These are phyloP conservation scores for Clamator glandarius DNA, from an alignment of 2,797 vertebrate genomes.

Conservation along the genomic window DNA sequence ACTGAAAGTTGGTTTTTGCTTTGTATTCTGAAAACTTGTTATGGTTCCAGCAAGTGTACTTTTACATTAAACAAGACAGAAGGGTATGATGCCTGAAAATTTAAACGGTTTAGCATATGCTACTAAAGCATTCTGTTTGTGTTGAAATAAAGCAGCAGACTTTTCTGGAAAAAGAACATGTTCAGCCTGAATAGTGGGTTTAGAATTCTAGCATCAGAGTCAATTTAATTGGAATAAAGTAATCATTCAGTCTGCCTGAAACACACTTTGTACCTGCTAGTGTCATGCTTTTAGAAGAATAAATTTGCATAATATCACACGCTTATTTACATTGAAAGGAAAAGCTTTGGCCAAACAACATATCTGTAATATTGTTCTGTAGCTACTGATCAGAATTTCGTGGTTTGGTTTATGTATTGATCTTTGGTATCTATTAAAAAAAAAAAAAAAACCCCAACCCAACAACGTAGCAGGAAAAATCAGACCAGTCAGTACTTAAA, in stretches of 20 bases:
- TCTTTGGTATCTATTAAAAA: background rate
- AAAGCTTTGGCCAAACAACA: background rate
- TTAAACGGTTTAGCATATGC: background rate
- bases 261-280: slow-evolving; percentile 37
- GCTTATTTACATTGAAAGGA: background rate
- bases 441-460: background rate
- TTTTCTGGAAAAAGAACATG: background rate
- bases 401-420: background rate
- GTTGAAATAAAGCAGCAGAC: background rate
- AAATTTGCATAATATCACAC: slow-evolving; percentile 3
- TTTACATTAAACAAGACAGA: slow-evolving; percentile 1
- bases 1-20: background rate
- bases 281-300: slow-evolving; percentile 9
- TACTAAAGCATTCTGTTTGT: slow-evolving; percentile 59
- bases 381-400: background rate
- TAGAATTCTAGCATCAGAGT: slow-evolving; percentile 32
- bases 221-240: slow-evolving; percentile 34
- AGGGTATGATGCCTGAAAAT: background rate
- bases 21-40: background rate
- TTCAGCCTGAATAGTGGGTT: background rate
- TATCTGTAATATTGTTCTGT: background rate
- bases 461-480: background rate
- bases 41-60: background rate
- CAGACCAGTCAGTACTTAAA: background rate
- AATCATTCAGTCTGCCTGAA: slow-evolving; percentile 45